A percentile compares a stretch with the other conserved stretches of the same genome.
Evolutionary conservation across 2,888 invertebrate genomes (phyloP).

Genomic region (Torymus aiolomorphi): DNA sequence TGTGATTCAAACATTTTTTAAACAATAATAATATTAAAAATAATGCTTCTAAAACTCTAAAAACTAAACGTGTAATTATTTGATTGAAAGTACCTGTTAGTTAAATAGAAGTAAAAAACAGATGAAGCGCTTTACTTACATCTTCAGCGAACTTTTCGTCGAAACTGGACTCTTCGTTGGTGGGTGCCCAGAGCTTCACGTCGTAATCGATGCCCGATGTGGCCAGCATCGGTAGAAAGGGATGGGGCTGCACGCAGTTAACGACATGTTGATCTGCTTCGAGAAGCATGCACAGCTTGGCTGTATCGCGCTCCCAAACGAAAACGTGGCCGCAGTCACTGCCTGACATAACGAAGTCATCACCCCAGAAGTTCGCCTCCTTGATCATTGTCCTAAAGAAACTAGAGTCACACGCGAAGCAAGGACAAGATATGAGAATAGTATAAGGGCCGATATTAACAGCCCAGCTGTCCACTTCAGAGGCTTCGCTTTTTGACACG

Average conservation of each 20-base stretch:
- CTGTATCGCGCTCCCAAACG: conserved; percentile 85
- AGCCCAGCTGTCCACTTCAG: conserved; percentile 73
- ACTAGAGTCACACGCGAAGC: conserved; percentile 73
- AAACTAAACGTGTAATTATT: too few species aligned
- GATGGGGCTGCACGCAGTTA: conserved; percentile 91
- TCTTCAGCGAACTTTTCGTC: conserved; percentile 81
- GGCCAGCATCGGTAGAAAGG: conserved; percentile 84
- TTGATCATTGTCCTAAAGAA: conserved; percentile 87
- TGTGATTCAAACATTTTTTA: too few species aligned
- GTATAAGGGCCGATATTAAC: conserved; percentile 68
- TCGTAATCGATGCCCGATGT: conserved; percentile 94
- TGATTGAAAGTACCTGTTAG: neutral
- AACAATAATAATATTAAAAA: too few species aligned
- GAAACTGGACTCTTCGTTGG: conserved; percentile 80
- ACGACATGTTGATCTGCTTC: conserved; percentile 90
- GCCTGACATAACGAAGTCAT: conserved; percentile 88
- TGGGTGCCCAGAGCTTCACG: conserved; percentile 88
- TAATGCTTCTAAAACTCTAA: too few species aligned
- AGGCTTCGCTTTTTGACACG: conserved; percentile 67
- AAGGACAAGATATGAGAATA: conserved; percentile 68
- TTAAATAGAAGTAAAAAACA: neutral
- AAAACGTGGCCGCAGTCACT: conserved; percentile 93
- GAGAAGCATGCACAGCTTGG: conserved; percentile 84
- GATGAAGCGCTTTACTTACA: conserved; percentile 74
- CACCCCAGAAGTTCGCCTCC: conserved; percentile 91